Percentiles rank a stretch among this genome's conserved stretches.
Evolutionary conservation across 2,113 vertebrate species (phyloP).

Genomic region (Odobenus rosmarus): DNA sequence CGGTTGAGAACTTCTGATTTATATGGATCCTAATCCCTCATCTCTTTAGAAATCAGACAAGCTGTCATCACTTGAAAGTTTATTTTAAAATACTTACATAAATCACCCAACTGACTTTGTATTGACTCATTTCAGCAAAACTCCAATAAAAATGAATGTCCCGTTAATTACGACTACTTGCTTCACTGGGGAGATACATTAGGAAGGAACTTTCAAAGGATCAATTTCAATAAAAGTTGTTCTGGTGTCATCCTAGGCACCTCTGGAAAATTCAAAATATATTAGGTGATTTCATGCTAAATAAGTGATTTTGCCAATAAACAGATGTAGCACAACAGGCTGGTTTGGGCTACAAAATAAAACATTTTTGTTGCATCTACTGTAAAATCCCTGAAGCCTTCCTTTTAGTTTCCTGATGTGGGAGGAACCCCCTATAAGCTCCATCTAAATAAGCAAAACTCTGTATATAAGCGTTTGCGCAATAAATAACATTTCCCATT

Average conservation of each 20-base stretch:
- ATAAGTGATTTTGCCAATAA: not conserved
- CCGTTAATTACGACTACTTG: not conserved
- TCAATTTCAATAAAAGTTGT: slow-evolving; percentile 9
- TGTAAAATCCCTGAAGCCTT: slow-evolving; percentile 34
- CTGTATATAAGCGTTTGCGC: slow-evolving; percentile 31
- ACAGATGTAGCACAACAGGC: not conserved
- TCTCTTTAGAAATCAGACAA: slow-evolving; percentile 18
- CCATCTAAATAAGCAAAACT: slow-evolving; percentile 52
- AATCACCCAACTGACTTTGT: not conserved
- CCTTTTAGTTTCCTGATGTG: slow-evolving; percentile 24
- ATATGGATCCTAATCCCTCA: not conserved
- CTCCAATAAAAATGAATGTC: slow-evolving; percentile 40
- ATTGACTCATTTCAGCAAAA: not conserved
- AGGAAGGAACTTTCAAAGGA: not conserved
- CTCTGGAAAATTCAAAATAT: slow-evolving; percentile 39
- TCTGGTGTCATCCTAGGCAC: not conserved
- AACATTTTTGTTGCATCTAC: not conserved
- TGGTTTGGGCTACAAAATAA: not conserved
- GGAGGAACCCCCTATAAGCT: slow-evolving; percentile 23
- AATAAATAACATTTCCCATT: slow-evolving; percentile 71
- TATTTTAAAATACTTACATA: not conserved
- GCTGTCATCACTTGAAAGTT: not conserved
- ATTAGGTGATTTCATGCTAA: not conserved
- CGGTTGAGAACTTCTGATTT: not conserved
- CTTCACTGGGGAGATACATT: not conserved